Base-by-base conservation (phyloP, 2,113 vertebrate genomes). In the Oreochromis niloticus region DNA sequence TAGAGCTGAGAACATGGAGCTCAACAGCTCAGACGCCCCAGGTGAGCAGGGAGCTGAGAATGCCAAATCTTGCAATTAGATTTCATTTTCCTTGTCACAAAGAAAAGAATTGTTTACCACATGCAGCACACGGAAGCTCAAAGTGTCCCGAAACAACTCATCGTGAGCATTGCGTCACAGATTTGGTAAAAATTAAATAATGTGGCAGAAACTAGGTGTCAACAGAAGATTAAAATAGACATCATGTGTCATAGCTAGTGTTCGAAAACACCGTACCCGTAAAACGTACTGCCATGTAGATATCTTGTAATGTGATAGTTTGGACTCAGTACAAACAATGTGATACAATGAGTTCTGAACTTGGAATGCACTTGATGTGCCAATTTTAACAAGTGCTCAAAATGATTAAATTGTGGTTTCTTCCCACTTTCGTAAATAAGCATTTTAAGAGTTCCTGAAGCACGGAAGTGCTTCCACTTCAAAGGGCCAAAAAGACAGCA, bases 1-100 rank as follows among this genome's bases (percentile, higher is more conserved):
- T 55, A 80, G 79, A 89, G 91, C 91, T 85, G 94, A 94, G 90
- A 95, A 93, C 79, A 17, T 63, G 81, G 24, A 89, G 91, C 91
- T 90, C 87, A 85, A 56, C 86, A 55, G 87, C 90, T 90, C 89
- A 73, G 91, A 88, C 86, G 88, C 94, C 93, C 78, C 86, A 71
- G 94, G 93, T 87, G 85, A 88, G 88, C 81, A 10, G 14, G 16
- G 86, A 93, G 90, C 89, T 79, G 80, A 93, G 92, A 87, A 85
- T 24, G 57, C 71, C 87, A 83, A 73, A 88, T 90, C 89, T 88
- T 83, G 87, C 93, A 93, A 84, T 94, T 89, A 94, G 59, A 90
- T 90, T 93, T 88, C 36, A 83, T 87, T 92, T 83, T 92, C 41
- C 43, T 73, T 52, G 68, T 89, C 91, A 91, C 85, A 90, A 89